Evolutionary conservation across 2,888 invertebrate species (phyloP).

Genomic region (Pterobdella sp.): DNA sequence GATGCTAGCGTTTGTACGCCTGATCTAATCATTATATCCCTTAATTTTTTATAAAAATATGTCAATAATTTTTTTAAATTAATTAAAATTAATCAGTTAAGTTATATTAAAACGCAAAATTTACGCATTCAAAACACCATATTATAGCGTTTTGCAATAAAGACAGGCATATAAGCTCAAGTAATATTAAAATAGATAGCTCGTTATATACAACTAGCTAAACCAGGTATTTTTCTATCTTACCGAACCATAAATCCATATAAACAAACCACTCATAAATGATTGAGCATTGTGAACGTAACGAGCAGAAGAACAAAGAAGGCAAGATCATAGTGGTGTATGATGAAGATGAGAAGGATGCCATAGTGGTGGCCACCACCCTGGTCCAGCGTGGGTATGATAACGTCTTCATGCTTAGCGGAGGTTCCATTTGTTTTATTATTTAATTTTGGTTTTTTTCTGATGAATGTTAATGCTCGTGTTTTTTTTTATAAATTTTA

Average conservation of each 20-base stretch:
- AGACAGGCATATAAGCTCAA: too few species aligned
- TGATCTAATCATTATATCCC: too few species aligned
- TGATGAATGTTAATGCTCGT: background rate
- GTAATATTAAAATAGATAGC: background rate
- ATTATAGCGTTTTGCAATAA: too few species aligned
- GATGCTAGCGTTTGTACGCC: constrained; percentile 52
- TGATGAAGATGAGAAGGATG: constrained; percentile 53
- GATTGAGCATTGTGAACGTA: too few species aligned
- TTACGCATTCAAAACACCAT: too few species aligned
- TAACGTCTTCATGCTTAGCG: constrained; percentile 54
- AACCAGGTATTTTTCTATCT: background rate
- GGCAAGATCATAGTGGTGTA: constrained; percentile 53
- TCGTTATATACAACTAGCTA: background rate
- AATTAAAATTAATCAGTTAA: background rate
- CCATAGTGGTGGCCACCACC: constrained; percentile 50
- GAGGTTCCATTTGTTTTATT: constrained; percentile 45
- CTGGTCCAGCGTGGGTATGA: constrained; percentile 54
- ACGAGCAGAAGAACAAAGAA: constrained; percentile 49
- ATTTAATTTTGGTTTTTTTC: background rate
- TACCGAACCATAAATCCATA: background rate
- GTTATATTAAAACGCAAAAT: background rate
- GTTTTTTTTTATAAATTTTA: background rate
- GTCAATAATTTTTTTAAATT: background rate
- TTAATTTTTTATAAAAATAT: too few species aligned
- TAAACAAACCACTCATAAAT: constrained; percentile 17